A percentile compares a stretch with the other conserved stretches of the same genome.
Evolutionary conservation across 1,140 invertebrate species (phyloP).

Genomic region (Bombus balteatus): DNA sequence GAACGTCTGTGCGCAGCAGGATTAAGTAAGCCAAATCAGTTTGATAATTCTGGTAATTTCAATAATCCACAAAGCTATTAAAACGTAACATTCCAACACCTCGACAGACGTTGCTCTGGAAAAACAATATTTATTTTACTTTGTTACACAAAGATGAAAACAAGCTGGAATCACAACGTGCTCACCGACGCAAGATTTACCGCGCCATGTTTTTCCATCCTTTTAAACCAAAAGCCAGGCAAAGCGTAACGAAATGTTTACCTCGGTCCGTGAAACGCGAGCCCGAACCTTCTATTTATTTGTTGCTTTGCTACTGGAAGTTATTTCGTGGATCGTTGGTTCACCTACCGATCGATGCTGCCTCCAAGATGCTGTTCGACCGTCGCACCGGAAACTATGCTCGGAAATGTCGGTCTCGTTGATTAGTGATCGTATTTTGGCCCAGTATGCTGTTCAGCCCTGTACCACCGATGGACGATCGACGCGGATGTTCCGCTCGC

Average conservation of each 20-base stretch:
- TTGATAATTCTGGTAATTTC: too few species aligned
- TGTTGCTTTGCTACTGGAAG: constrained; percentile 11
- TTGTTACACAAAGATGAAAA: background rate
- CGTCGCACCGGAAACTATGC: constrained; percentile 54
- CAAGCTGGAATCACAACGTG: background rate
- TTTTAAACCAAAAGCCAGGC: background rate
- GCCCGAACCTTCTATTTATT: constrained; percentile 31
- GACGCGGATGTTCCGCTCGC: background rate
- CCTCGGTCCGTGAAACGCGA: too few species aligned
- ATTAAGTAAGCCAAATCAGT: too few species aligned
- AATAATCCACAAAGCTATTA: background rate
- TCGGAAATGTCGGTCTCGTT: constrained; percentile 64
- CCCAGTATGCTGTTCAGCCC: constrained; percentile 26
- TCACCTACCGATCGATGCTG: constrained; percentile 54
- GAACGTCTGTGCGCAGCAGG: too few species aligned
- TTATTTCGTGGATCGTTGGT: constrained; percentile 59
- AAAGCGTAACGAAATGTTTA: constrained; percentile 18
- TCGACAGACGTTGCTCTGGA: background rate
- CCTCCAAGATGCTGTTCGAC: constrained; percentile 62
- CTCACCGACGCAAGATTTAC: background rate
- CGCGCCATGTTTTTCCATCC: background rate
- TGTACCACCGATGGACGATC: constrained; percentile 17
- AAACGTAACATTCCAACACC: background rate
- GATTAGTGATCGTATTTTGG: constrained; percentile 78
- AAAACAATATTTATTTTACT: background rate